These are phyloP conservation scores for Metopia argyrocephala DNA, from an alignment of 2,888 invertebrate species.

Conservation along the genomic window DNA sequence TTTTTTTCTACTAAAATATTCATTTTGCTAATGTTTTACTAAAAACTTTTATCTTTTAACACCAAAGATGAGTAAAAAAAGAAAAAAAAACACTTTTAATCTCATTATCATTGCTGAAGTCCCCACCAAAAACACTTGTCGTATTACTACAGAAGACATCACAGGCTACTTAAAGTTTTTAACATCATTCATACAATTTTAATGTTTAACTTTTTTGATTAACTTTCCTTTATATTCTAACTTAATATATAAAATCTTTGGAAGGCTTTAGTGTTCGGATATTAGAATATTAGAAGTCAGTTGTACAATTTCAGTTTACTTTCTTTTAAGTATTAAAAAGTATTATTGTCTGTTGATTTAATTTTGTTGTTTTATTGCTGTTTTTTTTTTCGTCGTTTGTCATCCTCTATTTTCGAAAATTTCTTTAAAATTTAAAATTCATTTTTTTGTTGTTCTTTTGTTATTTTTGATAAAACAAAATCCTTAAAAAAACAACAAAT, in stretches of 20 bases:
- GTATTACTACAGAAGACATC: no score
- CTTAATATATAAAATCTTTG: background rate
- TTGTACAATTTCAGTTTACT: constrained; percentile 8
- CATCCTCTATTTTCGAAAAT: no score
- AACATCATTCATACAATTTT: constrained; percentile 21
- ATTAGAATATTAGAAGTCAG: constrained; percentile 7
- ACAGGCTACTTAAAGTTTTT: no score
- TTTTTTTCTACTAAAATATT: no score
- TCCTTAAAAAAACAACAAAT: background rate
- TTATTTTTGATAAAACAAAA: background rate
- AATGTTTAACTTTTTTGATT: constrained; percentile 1
- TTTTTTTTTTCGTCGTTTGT: background rate
- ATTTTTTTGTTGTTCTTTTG: constrained; percentile 1
- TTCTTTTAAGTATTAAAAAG: background rate
- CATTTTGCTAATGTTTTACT: no score
- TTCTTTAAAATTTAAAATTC: background rate
- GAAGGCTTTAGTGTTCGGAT: constrained; percentile 14
- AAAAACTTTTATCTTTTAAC: no score
- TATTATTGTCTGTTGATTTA: constrained; percentile 13
- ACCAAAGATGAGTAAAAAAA: no score
- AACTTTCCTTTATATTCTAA: background rate
- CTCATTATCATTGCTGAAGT: no score
- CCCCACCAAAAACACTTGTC: no score
- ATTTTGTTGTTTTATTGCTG: background rate
- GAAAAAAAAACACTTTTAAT: no score